Evolutionary conservation across 2,113 vertebrate genomes (phyloP), one percentile per base, ranked within the genome.

Genomic region (Ctenomys sociabilis): DNA sequence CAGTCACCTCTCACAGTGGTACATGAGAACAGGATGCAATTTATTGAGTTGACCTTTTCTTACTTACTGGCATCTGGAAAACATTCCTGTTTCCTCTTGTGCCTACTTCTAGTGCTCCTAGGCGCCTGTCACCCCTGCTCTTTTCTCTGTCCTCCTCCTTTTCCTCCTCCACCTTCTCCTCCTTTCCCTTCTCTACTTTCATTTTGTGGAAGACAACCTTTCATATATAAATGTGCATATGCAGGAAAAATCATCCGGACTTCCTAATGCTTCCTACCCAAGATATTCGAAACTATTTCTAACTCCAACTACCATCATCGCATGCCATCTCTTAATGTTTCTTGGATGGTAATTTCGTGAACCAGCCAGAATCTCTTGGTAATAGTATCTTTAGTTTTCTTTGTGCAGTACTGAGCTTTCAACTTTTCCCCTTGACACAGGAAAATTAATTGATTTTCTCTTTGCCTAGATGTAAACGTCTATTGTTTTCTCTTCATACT

Each of bases 121-220:
- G 11, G 21, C 14, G 17, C 40, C 9, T 26, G 0, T 17, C 37
- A 52, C 70, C 72, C 2, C 66, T 59, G 11, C 35, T 10, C 10
- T 72, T 16, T 1, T 70, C 37, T 2, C 22, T 5, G 1, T 13
- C 24, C 0, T 73, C 4, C 22, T 43, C 10, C 1, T 43, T 4
- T 11, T 40, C 9, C 21, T 68, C 4, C 2, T 70, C 11, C 21
- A 21, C 1, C 19, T 40, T 1, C 37, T 73, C 2, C 11, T 26
- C 11, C 5, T 43, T 43, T 5, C 43, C 37, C 22, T 11, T 43
- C 37, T 75, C 13, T 11, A 5, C 26, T 35, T 16, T 68, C 40
- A 5, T 54, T 14, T 64, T 91, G 2, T 21, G 17, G 26, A 22
- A 8, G 17, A 14, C 7, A 35, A 52, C 0, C 5, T 17, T 64